Evolutionary conservation across 2,113 vertebrate species (phyloP), one percentile per base, ranked within the genome.

Genomic region (Odocoileus virginianus): DNA sequence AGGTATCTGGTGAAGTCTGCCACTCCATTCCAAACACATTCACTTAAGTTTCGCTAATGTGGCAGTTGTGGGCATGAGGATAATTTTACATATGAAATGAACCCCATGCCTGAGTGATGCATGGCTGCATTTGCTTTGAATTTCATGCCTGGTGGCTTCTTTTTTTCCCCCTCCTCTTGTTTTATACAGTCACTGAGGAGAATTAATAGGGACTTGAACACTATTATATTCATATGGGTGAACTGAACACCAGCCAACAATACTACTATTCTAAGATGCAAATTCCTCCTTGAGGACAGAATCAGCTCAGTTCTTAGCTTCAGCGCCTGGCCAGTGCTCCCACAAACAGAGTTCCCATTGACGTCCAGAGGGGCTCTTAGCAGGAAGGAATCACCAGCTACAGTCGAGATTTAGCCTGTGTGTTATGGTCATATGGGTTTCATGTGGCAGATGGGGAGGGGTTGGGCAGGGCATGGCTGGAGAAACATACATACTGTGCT

Each of bases 81-180:
- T 52, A 91, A 86, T 71, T 92, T 81, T 89, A 54, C 55, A 71
- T 74, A 40, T 54, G 95, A 76, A 67, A 50, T 86, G 78, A 87
- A 33, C 43, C 82, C 89, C 60, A 7, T 15, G 47, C 33, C 64
- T 14, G 25, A 57, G 67, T 6, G 33, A 86, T 15, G 71, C 55
- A 6, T 57, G 52, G 23, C 52, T 79, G 58, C 87, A 16, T 82
- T 95, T 50, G 79, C 89, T 95, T 93, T 96, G 86, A 84, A 92
- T 96, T 98, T 92, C 93, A 85, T 89, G 92, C 84, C 92, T 55
- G 61, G 71, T 93, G 52, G 79, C 79, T 76, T 67, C 91, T 91
- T 87, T 84, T 27, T 14, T 5, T 0, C 10, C 15, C 47, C 30
- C 8, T 28, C 33, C 79, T 52, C 54, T 55, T 30, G 55, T 87